phyloP scores from a whole-genome alignment of 2,113 vertebrate genomes.

The Coreoperca whiteheadi region DNA sequence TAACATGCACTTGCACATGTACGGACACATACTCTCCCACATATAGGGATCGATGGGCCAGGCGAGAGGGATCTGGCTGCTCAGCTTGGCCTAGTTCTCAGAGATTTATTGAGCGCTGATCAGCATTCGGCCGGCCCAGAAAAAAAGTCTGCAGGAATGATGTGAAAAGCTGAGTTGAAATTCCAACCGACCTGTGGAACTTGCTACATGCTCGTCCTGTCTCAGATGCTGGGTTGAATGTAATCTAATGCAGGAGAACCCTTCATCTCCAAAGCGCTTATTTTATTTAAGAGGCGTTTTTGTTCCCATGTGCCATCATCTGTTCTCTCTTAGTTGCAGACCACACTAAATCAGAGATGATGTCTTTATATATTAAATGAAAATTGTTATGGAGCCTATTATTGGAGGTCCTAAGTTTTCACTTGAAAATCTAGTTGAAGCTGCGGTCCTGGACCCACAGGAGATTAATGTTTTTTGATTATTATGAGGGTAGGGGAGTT shows the following conservation, averaged over 20 bases:
- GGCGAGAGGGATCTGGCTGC: conserved; percentile 62
- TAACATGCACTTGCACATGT: conserved; percentile 40
- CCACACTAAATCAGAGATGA: conserved; percentile 27
- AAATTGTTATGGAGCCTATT: conserved; percentile 35
- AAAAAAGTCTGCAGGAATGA: conserved; percentile 78
- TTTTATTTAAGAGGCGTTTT: conserved; percentile 38
- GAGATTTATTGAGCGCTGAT: conserved; percentile 80
- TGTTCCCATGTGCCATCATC: conserved; percentile 18
- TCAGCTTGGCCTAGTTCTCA: conserved; percentile 80
- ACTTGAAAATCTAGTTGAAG: conserved; percentile 19
- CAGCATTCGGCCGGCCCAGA: conserved; percentile 71
- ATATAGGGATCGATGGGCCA: conserved; percentile 65
- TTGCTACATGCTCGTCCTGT: conserved; percentile 57
- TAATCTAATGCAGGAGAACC: conserved; percentile 54
- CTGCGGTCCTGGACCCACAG: background rate
- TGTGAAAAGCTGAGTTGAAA: conserved; percentile 76
- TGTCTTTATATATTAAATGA: conserved; percentile 28
- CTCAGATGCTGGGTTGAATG: conserved; percentile 47
- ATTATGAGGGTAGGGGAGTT: background rate
- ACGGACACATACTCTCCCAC: conserved; percentile 33
- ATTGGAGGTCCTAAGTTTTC: conserved; percentile 9
- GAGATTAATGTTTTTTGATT: conserved; percentile 5
- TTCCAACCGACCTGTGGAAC: conserved; percentile 63
- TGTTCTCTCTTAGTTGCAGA: conserved; percentile 13
- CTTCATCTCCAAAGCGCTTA: conserved; percentile 44